These are phyloP conservation scores for Hypselothyrea guttata DNA, from an alignment of 2,888 invertebrate genomes.

Conservation along the genomic window DNA sequence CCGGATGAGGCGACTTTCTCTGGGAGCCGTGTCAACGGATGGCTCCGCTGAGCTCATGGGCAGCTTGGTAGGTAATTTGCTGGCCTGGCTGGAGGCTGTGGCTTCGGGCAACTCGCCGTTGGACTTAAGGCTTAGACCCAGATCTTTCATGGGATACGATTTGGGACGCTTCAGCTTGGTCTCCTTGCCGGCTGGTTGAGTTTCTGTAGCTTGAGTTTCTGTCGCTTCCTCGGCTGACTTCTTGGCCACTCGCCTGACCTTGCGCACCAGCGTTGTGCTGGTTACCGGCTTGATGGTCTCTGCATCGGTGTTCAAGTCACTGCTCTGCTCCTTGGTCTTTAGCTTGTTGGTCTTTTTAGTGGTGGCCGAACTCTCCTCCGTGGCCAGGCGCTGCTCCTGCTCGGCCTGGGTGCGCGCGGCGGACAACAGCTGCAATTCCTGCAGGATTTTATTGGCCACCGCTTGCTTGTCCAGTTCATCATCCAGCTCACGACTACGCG, in stretches of 20 bases:
- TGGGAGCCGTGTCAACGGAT: slow-evolving; percentile 25
- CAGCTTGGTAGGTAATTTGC: slow-evolving; percentile 52
- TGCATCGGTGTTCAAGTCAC: slow-evolving; percentile 38
- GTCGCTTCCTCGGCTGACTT: slow-evolving; percentile 58
- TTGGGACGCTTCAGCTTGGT: slow-evolving; percentile 84
- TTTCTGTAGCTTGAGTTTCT: slow-evolving; percentile 48
- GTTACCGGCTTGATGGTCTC: slow-evolving; percentile 28
- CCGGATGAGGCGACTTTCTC: slow-evolving; percentile 82
- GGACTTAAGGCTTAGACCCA: slow-evolving; percentile 50
- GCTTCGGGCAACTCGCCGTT: slow-evolving; percentile 30
- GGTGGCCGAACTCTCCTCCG: slow-evolving; percentile 48
- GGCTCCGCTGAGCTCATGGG: slow-evolving; percentile 28
- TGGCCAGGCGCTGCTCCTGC: slow-evolving; percentile 40
- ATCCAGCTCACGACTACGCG: slow-evolving; percentile 64
- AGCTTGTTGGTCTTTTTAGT: slow-evolving; percentile 73
- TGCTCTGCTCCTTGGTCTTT: slow-evolving; percentile 72
- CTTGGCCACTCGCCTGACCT: slow-evolving; percentile 77
- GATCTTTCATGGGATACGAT: slow-evolving; percentile 84
- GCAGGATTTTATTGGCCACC: slow-evolving; percentile 80
- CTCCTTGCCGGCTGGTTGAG: slow-evolving; percentile 74
- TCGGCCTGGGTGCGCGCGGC: slow-evolving; percentile 73
- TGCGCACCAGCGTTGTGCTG: slow-evolving; percentile 61
- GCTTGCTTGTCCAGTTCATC: slow-evolving; percentile 71
- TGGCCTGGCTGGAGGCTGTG: slow-evolving; percentile 25
- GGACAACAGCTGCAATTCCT: slow-evolving; percentile 80